These are phyloP conservation scores for Cristatella mucedo DNA, from an alignment of 2,888 invertebrate genomes.

Conservation along the genomic window DNA sequence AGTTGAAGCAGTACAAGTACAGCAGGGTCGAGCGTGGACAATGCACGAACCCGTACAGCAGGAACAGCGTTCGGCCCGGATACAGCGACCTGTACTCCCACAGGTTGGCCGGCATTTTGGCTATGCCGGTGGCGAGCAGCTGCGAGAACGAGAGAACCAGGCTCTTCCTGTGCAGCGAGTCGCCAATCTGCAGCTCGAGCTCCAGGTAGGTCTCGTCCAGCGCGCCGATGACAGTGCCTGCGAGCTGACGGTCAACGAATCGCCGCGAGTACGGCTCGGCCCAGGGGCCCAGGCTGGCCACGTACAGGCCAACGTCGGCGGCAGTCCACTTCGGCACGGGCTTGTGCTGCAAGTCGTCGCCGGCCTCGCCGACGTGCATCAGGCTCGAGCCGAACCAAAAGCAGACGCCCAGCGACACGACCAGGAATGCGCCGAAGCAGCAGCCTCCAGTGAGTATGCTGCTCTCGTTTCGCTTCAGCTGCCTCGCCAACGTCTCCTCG, in stretches of 20 bases:
- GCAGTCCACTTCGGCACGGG: conserved; percentile 20
- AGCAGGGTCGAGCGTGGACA: conserved; percentile 20
- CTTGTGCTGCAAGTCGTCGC: conserved; percentile 15
- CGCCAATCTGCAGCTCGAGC: not conserved
- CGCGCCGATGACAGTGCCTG: not conserved
- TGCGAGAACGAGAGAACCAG: no score
- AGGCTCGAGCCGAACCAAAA: not conserved
- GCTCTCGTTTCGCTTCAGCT: not conserved
- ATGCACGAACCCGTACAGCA: conserved; percentile 23
- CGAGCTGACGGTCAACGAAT: not conserved
- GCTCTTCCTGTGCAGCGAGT: no score
- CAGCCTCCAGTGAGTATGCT: not conserved
- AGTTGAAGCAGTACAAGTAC: conserved; percentile 21
- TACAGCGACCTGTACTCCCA: conserved; percentile 28
- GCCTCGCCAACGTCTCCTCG: no score
- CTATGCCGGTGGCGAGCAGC: no score
- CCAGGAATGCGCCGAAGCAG: not conserved
- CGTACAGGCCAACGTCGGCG: conserved; percentile 21
- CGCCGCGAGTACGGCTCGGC: conserved; percentile 19
- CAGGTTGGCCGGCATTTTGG: conserved; percentile 20
- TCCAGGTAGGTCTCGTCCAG: not conserved
- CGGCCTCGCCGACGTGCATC: not conserved
- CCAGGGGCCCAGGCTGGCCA: conserved; percentile 18
- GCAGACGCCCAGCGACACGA: not conserved
- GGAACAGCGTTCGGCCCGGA: conserved; percentile 20